Evolutionary conservation across 2,113 vertebrate genomes (phyloP), one percentile per base, ranked within the genome.

Genomic region (Lathamus discolor): DNA sequence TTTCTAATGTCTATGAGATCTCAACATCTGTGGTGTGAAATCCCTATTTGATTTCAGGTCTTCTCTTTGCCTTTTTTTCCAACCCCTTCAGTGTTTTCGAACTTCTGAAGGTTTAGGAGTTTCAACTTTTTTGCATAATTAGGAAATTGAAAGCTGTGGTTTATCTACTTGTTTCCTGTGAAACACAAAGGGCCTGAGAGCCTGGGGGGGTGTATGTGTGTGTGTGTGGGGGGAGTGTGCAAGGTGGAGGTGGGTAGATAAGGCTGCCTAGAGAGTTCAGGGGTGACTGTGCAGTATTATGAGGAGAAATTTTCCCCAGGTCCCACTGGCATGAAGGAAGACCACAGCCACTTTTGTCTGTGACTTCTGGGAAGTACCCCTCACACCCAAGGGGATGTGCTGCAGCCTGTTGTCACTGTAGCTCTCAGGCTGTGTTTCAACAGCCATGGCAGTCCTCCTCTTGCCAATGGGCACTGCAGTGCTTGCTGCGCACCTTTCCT

Each of bases 61-160:
- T 57, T 67, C 49, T 85, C 49, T 87, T 79, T 59, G 70, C 49
- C 48, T 44, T 37, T 73, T 89, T 81, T 84, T 62, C 49, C 69
- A 95, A 73, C 28, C 39, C 54, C 41, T 83, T 95, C 63, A 91
- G 82, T 75, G 76, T 77, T 97, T 92, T 62, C 41, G 10, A 90
- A n/a, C 78, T 87, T 83, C 76, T 92, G 91, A 84, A 84, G 62
- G 29, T 87, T 86, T 72, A 89, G 64, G 74, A 94, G 74, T 63
- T 89, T 82, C 52, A 87, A 68, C 24, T 19, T 84, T 79, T 91
- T 84, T 93, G 48, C 77, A 76, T 83, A 87, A 88, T 66, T 95
- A 88, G 78, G 78, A 93, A 92, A 92, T 80, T 16, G 87, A 93
- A 89, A 91, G 67, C 52, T 85, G 82, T 73, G 82, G 79, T 92